These are phyloP conservation scores for Agrotis puta DNA, from an alignment of 2,888 invertebrate genomes.

Conservation along the genomic window DNA sequence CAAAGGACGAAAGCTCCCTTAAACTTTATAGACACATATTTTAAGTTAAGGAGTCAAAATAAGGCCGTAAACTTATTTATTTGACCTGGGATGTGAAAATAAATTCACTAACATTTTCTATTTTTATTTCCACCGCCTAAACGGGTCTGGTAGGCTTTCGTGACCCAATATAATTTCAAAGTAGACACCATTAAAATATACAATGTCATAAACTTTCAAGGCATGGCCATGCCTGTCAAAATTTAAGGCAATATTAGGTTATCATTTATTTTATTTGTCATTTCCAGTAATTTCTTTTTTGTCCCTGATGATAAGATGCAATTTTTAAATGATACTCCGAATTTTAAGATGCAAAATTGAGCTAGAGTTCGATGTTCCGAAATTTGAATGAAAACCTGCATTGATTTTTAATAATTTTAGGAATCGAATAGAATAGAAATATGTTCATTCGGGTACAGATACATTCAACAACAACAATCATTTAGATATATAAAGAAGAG, in stretches of 20 bases:
- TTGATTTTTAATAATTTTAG: neutral
- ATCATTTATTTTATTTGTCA: neutral
- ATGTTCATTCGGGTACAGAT: too few relatives aligned
- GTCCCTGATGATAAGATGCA: too few relatives aligned
- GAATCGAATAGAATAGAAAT: too few relatives aligned
- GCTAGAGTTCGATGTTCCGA: neutral
- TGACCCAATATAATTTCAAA: constrained; percentile 17
- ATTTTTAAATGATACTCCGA: too few relatives aligned
- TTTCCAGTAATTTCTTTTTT: neutral
- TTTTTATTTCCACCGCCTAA: constrained; percentile 12
- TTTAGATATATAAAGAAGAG: too few relatives aligned
- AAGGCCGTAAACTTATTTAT: too few relatives aligned
- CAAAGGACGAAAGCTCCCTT: neutral
- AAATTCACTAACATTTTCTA: neutral
- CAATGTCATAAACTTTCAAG: constrained; percentile 28
- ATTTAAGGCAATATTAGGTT: neutral
- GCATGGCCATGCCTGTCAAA: constrained; percentile 6
- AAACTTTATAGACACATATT: constrained; percentile 2
- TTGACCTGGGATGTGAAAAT: neutral
- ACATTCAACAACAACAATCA: too few relatives aligned
- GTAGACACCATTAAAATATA: constrained; percentile 25
- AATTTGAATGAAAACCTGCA: neutral
- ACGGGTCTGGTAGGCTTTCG: constrained; percentile 18
- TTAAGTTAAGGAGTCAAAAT: neutral
- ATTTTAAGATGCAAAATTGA: too few relatives aligned